Evolutionary conservation across 1,140 invertebrate genomes (phyloP).

Genomic region (Drosophila nikananu): DNA sequence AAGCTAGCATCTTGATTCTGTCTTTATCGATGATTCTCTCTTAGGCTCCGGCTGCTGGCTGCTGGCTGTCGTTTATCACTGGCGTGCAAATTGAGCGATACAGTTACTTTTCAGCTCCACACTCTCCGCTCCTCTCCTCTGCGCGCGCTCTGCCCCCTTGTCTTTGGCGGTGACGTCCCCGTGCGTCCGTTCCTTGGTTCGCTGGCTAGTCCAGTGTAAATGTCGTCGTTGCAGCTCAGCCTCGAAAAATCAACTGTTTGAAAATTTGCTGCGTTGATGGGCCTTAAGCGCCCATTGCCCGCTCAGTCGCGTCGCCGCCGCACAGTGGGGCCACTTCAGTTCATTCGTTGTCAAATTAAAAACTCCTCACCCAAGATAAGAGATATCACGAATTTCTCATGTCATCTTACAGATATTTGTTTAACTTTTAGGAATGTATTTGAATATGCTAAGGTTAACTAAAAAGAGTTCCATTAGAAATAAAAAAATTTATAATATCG

Average conservation of each 20-base stretch:
- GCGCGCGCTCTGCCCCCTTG: conserved; percentile 14
- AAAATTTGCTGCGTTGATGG: conserved; percentile 81
- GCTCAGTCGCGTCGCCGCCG: conserved; percentile 44
- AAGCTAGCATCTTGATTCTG: conserved; percentile 37
- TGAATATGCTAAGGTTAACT: not conserved
- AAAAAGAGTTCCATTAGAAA: not conserved
- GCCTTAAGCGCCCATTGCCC: conserved; percentile 69
- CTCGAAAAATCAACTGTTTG: conserved; percentile 80
- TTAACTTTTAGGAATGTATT: not conserved
- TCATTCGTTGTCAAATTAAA: not conserved
- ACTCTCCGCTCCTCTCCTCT: conserved; percentile 3
- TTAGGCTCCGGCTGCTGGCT: conserved; percentile 3
- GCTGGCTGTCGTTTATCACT: conserved; percentile 64
- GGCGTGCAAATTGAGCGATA: conserved; percentile 65
- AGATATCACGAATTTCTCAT: not conserved
- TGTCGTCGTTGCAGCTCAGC: conserved; percentile 72
- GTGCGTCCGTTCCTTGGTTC: conserved; percentile 29
- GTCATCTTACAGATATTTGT: not conserved
- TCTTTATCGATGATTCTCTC: conserved; percentile 20
- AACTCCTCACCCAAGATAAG: not conserved
- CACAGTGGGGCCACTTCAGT: conserved; percentile 4
- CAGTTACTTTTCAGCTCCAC: conserved; percentile 34
- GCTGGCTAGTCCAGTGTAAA: conserved; percentile 8
- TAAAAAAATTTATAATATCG: not conserved
- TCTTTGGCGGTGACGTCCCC: conserved; percentile 24